phyloP scores from a whole-genome alignment of 2,113 vertebrate genomes.

The Takifugu flavidus region DNA sequence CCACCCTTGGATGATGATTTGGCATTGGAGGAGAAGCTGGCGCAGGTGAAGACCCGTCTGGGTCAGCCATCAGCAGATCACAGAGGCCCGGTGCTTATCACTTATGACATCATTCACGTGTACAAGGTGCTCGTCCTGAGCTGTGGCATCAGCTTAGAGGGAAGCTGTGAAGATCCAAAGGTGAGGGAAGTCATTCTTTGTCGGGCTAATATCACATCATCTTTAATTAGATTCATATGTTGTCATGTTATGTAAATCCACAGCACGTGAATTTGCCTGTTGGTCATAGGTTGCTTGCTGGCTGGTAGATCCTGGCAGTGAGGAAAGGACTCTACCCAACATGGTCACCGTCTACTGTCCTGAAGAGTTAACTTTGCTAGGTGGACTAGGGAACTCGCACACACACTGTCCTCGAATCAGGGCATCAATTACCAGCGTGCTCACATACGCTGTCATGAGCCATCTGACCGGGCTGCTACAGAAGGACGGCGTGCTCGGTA shows the following conservation, averaged over 20 bases:
- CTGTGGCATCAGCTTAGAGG: slow-evolving; percentile 84
- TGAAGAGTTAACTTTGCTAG: slow-evolving; percentile 81
- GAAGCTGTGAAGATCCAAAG: slow-evolving; percentile 91
- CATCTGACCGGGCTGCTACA: slow-evolving; percentile 77
- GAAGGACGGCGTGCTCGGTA: slow-evolving; percentile 85
- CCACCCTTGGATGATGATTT: slow-evolving; percentile 85
- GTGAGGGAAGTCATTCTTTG: slow-evolving; percentile 55
- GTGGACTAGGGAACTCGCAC: slow-evolving; percentile 73
- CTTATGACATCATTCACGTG: slow-evolving; percentile 85
- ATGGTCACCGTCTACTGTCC: slow-evolving; percentile 88
- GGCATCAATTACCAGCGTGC: slow-evolving; percentile 84
- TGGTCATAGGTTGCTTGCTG: slow-evolving; percentile 86
- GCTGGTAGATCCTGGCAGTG: slow-evolving; percentile 86
- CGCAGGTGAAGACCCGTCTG: slow-evolving; percentile 76
- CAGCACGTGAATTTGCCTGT: not conserved
- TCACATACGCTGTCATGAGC: slow-evolving; percentile 79
- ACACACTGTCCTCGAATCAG: slow-evolving; percentile 82
- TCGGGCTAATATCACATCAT: too few relatives aligned
- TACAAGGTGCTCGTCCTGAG: slow-evolving; percentile 88
- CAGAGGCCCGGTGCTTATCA: slow-evolving; percentile 61
- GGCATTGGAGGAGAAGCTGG: slow-evolving; percentile 79
- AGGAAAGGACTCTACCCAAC: slow-evolving; percentile 87
- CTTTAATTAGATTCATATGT: too few relatives aligned
- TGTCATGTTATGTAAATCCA: not conserved
- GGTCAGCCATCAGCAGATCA: slow-evolving; percentile 43